Conservation (phyloP, 2,113 vertebrate genomes). For the Halichoeres trimaculatus region DNA sequence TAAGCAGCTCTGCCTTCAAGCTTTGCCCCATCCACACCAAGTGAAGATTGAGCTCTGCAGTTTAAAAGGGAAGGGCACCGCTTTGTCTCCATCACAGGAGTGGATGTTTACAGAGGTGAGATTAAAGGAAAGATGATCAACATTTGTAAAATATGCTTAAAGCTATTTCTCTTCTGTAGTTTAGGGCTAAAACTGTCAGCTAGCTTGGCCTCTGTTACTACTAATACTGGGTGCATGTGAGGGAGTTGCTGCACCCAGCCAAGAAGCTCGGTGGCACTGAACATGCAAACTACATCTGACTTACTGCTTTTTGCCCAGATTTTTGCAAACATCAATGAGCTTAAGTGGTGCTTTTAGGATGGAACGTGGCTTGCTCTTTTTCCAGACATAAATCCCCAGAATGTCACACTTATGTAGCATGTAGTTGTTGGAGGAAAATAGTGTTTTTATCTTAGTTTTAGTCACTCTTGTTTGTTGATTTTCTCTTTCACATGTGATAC, state of each 20-base stretch:
- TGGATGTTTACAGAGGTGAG: constrained; percentile 91
- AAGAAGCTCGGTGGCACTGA: background rate
- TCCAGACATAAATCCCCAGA: background rate
- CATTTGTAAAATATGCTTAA: background rate
- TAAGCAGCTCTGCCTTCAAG: constrained; percentile 92
- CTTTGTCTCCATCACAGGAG: constrained; percentile 84
- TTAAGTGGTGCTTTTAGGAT: background rate
- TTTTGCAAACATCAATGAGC: background rate
- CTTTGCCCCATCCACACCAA: background rate
- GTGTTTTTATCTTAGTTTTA: background rate
- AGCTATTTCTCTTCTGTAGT: background rate
- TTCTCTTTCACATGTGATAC: background rate
- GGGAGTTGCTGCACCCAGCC: background rate
- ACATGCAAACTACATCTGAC: background rate
- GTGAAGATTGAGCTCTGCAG: constrained; percentile 86
- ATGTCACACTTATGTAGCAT: background rate
- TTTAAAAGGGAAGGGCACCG: constrained; percentile 84
- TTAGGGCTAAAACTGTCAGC: background rate
- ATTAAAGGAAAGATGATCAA: background rate
- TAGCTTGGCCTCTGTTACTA: background rate
- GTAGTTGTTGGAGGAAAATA: background rate
- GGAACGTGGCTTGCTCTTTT: background rate
- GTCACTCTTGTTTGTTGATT: constrained; percentile 4
- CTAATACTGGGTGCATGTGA: background rate
- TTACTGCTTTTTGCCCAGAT: background rate